These are phyloP conservation scores for Aradophagus sp. DNA, from an alignment of 1,140 invertebrate species.

Conservation along the genomic window DNA sequence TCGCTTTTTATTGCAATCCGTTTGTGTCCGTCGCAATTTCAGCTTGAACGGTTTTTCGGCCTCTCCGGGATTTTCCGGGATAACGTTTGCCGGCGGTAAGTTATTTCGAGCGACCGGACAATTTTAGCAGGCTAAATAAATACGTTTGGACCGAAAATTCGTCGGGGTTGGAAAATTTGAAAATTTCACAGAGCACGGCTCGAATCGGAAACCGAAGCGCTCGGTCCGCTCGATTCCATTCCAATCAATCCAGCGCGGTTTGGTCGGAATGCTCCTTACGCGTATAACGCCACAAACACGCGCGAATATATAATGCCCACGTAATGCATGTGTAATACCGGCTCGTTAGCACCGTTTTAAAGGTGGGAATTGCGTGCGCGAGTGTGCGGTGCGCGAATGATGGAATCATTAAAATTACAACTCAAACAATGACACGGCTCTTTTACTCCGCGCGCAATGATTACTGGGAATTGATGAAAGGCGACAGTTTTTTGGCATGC, in stretches of 20 bases:
- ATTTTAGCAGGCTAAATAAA: conserved; percentile 31
- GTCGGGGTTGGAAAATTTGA: conserved; percentile 47
- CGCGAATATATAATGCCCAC: conserved; percentile 46
- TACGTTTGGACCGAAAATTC: conserved; percentile 32
- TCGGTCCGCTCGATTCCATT: conserved; percentile 62
- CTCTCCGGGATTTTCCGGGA: background rate
- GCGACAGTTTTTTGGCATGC: conserved; percentile 26
- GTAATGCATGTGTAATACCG: conserved; percentile 40
- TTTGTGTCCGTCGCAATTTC: too few species aligned
- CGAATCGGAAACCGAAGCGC: conserved; percentile 66
- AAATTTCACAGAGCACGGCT: conserved; percentile 53
- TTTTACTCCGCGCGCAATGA: conserved; percentile 28
- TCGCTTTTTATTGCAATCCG: too few species aligned
- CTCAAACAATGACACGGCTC: conserved; percentile 27
- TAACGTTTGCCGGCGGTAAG: conserved; percentile 2
- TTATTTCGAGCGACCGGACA: conserved; percentile 11
- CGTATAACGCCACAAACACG: conserved; percentile 50
- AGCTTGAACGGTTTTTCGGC: too few species aligned
- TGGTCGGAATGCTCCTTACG: conserved; percentile 66
- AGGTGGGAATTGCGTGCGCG: conserved; percentile 25
- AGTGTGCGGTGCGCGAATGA: conserved; percentile 17
- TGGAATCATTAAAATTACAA: conserved; percentile 50
- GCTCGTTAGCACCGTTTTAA: conserved; percentile 24
- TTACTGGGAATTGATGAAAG: conserved; percentile 40
- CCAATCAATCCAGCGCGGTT: conserved; percentile 66